A percentile compares a stretch with the other conserved stretches of the same genome.
These are phyloP conservation scores for Prietella phreatophila DNA, from an alignment of 2,113 vertebrate species.

Conservation along the genomic window DNA sequence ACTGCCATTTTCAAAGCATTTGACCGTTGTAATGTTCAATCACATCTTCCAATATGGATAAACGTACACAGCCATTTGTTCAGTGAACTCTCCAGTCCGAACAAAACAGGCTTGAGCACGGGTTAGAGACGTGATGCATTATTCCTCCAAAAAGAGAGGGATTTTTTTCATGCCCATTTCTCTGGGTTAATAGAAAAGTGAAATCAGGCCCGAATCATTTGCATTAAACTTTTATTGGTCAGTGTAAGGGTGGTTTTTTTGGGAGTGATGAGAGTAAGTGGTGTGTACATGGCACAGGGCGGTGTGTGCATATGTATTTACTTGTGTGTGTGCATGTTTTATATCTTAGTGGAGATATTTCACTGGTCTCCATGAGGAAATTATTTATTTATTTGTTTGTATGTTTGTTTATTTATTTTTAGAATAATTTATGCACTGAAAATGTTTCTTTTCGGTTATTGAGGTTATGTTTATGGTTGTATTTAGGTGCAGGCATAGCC, in stretches of 20 bases:
- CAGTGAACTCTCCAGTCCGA: neutral
- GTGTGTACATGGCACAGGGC: slow-evolving; percentile 54
- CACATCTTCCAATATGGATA: slow-evolving; percentile 9
- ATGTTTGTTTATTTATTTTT: too few species aligned
- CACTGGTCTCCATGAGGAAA: neutral
- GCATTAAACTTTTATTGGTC: slow-evolving; percentile 72
- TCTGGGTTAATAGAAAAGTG: slow-evolving; percentile 58
- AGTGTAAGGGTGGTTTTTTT: slow-evolving; percentile 65
- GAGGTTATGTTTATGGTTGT: neutral
- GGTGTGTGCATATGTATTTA: slow-evolving; percentile 18
- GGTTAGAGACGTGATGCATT: neutral
- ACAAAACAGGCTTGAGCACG: slow-evolving; percentile 2
- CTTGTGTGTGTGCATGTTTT: slow-evolving; percentile 28
- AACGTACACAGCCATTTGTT: slow-evolving; percentile 16
- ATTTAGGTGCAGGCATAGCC: neutral
- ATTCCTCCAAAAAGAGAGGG: neutral
- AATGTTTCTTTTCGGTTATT: neutral
- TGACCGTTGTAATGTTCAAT: neutral
- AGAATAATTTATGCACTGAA: neutral
- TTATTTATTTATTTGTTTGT: neutral
- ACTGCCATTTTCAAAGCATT: neutral
- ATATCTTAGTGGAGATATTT: neutral
- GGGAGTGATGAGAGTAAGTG: slow-evolving; percentile 66
- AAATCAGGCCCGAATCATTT: slow-evolving; percentile 74
- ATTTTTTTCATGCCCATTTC: slow-evolving; percentile 15